Evolutionary conservation across 2,797 vertebrate species (phyloP), one percentile per base, ranked within the genome.

Genomic region (Acrocephalus scirpaceus): DNA sequence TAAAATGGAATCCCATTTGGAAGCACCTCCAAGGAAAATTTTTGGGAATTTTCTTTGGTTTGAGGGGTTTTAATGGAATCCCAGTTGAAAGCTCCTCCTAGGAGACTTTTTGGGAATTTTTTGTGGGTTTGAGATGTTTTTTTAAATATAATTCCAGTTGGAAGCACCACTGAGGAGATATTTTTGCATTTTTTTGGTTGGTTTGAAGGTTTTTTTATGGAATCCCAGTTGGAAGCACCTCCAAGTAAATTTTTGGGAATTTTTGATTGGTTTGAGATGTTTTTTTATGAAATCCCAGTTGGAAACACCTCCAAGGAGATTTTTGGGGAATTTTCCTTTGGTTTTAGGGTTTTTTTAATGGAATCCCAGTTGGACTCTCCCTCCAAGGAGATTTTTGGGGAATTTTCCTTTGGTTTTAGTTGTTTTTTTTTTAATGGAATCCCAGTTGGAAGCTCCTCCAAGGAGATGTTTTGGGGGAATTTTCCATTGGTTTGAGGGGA

Each of bases 251-350:
- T 47, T 69, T 34, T 17, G 0, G 17, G 53, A 15, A 7, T 12
- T 27, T 44, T 54, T 71, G 1, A 0, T 1, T 20, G 44, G 17
- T 2, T 20, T 16, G 44, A 30, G 23, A 5, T 22, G 1, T 3
- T 3, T 44, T 50, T 45, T 66, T 26, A 66, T 47, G 32, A 16
- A 36, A 36, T 27, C 11, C n/a, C 25, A 27, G 4, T 26, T 27
- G 21, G 9, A 51, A 70, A 14, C 25, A 4, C 26, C 11, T 36
- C 26, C 0, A 0, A 30, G n/a, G 20, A 73, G 19, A 34, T 17
- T 34, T 45, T 45, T 34, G 2, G n/a, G 53, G n/a, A 36, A 8
- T 36, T 47, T 73, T 47, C 7, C 2, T 7, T 36, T 36, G 16
- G 3, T 45, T 14, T 30, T n/a, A 19, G 16, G 48, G 38, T 44